Conservation (phyloP, 2,113 vertebrate genomes). For the Regulus satrapa region DNA sequence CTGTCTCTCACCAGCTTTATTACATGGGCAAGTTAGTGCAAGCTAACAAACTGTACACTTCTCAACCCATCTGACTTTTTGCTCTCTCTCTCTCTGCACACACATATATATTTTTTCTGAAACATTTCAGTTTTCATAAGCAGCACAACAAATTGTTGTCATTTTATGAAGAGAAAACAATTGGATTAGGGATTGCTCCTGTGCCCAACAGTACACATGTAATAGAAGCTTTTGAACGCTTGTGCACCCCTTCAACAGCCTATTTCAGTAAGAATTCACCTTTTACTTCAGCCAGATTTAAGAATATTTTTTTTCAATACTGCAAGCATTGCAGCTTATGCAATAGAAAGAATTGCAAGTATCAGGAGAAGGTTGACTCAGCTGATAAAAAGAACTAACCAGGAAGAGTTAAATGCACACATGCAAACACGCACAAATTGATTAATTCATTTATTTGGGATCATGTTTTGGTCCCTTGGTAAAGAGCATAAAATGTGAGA, state of each 20-base stretch:
- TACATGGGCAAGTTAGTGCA: not conserved
- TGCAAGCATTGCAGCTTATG: not conserved
- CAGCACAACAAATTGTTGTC: not conserved
- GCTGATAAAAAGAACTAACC: not conserved
- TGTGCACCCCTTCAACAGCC: not conserved
- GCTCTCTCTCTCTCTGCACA: not conserved
- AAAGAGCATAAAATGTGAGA: not conserved
- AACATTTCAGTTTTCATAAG: not conserved
- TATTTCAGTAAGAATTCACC: not conserved
- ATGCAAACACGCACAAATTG: not conserved
- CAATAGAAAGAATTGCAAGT: not conserved
- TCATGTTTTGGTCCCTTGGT: not conserved
- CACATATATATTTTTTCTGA: accelerated
- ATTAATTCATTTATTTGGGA: not conserved
- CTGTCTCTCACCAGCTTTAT: not conserved
- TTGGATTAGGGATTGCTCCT: not conserved
- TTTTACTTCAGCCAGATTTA: not conserved
- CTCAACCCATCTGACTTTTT: not conserved
- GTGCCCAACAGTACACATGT: not conserved
- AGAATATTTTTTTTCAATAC: not conserved
- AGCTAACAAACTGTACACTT: not conserved
- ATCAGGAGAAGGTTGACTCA: not conserved
- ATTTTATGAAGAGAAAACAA: not conserved
- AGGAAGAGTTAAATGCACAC: not conserved
- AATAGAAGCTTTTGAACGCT: not conserved